A percentile compares a stretch with the other conserved stretches of the same genome.
Evolutionary conservation across 64 coral and sea anemone genomes (phyloP).

Genomic region (Orbicella faveolata): DNA sequence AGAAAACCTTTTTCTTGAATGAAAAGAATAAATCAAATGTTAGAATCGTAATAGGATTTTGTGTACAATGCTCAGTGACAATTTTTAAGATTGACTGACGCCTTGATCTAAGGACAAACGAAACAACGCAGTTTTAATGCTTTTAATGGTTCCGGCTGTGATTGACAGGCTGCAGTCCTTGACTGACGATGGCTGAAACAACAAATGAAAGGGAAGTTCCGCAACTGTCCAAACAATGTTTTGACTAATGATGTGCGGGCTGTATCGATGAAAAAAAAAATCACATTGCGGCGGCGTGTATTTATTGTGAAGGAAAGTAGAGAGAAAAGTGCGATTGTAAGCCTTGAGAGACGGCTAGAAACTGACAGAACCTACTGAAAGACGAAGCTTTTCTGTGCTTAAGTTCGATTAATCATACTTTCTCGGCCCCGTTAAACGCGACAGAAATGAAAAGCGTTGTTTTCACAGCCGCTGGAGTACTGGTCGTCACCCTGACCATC

Average conservation of each 20-base stretch:
- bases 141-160: not conserved
- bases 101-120: too few species aligned
- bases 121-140: not conserved
- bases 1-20: too few species aligned
- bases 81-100: too few species aligned
- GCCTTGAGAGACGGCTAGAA: too few species aligned
- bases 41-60: too few species aligned
- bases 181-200: slow-evolving; percentile 2
- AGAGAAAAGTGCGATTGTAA: too few species aligned
- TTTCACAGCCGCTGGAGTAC: slow-evolving; percentile 5
- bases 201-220: not conserved
- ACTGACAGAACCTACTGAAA: too few species aligned
- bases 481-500: slow-evolving; percentile 2
- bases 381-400: too few species aligned
- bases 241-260: not conserved
- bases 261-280: not conserved
- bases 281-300: not conserved
- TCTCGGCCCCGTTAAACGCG: too few species aligned
- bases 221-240: not conserved
- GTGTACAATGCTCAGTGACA: too few species aligned
- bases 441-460: not conserved
- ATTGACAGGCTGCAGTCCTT: not conserved
- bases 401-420: not conserved
- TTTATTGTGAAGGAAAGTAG: not conserved
- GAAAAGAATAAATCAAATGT: too few species aligned